Percentiles rank a stretch among this genome's conserved stretches.
phyloP scores from a whole-genome alignment of 2,113 vertebrate genomes.

The Takifugu flavidus region DNA sequence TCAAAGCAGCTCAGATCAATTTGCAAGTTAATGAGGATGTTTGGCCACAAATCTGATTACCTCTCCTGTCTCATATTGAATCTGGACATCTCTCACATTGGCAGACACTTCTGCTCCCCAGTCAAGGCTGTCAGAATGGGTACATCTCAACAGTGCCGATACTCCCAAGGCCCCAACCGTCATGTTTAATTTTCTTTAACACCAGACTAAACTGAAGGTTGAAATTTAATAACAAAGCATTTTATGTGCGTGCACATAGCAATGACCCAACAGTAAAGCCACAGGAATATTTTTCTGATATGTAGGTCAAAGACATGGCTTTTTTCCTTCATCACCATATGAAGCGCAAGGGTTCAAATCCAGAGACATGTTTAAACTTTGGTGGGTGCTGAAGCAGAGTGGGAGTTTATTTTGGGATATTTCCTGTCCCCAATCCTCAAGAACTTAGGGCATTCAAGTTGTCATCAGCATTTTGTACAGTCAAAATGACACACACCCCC shows the following conservation, averaged over 20 bases:
- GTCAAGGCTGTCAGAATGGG: conserved; percentile 9
- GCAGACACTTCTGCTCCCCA: conserved; percentile 11
- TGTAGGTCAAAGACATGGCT: conserved; percentile 4
- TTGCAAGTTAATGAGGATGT: conserved; percentile 20
- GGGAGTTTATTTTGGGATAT: conserved; percentile 26
- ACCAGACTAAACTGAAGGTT: background rate
- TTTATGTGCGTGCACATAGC: too few species aligned
- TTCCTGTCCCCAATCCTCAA: conserved; percentile 21
- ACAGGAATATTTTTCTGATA: conserved; percentile 6
- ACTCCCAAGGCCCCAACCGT: conserved; percentile 1
- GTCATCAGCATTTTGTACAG: conserved; percentile 42
- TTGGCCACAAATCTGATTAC: conserved; percentile 13
- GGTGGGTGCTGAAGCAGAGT: conserved; percentile 12
- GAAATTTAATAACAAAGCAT: background rate
- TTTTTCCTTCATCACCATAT: conserved; percentile 54
- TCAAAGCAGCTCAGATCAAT: conserved; percentile 20
- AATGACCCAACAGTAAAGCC: too few species aligned
- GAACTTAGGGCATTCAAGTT: conserved; percentile 27
- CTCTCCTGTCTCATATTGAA: conserved; percentile 1
- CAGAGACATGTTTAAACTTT: conserved; percentile 23
- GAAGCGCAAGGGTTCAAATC: conserved; percentile 22
- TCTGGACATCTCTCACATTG: conserved; percentile 12
- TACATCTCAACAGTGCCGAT: conserved; percentile 11
- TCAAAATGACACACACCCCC: conserved; percentile 28
- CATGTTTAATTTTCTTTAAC: background rate